Evolutionary conservation across 2,113 vertebrate species (phyloP), one percentile per base, ranked within the genome.

Genomic region (Galeopterus variegatus): DNA sequence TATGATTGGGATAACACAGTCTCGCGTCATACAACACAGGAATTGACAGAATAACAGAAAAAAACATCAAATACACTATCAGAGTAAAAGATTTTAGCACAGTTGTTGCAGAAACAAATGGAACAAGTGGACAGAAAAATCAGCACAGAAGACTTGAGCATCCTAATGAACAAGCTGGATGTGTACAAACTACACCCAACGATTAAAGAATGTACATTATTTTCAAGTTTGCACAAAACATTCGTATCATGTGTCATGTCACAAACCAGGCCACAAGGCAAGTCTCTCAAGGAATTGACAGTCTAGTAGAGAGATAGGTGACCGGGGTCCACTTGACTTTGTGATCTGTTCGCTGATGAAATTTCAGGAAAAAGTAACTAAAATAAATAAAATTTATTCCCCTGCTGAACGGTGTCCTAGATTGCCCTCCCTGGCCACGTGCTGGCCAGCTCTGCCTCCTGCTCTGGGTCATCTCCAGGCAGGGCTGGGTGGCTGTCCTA

Each of bases 321-420:
- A 45, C 12, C 10, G 4, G 45, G 41, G 36, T 45, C 1, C 33
- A 15, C 60, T 26, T 8, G 33, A n/a, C 36, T 82, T 41, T 75
- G 58, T 69, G 62, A 41, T 72, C 41, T 82, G 65, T 60, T 65
- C 60, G 58, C 67, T 82, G 62, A 41, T 26, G 45, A 93, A 69
- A 90, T 81, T 75, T 88, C 33, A 83, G 65, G 62, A 96, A 64
- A 4, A 87, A 50, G 73, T 89, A 95, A 67, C 56, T 67, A 15
- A 91, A 82, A 48, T 75, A 18, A 84, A 45, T 48, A 64, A 70
- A 58, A 36, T 12, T 3, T 31, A 89, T 33, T 64, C 36, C 76
- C 12, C 65, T 9, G 5, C 54, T 58, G 26, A 45, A 33, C 9
- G 1, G 4, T 24, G 12, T 62, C 54, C 26, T 65, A 21, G 33